Evolutionary conservation across 2,797 vertebrate species (phyloP).

Genomic region (Eurystomus glaucurus): DNA sequence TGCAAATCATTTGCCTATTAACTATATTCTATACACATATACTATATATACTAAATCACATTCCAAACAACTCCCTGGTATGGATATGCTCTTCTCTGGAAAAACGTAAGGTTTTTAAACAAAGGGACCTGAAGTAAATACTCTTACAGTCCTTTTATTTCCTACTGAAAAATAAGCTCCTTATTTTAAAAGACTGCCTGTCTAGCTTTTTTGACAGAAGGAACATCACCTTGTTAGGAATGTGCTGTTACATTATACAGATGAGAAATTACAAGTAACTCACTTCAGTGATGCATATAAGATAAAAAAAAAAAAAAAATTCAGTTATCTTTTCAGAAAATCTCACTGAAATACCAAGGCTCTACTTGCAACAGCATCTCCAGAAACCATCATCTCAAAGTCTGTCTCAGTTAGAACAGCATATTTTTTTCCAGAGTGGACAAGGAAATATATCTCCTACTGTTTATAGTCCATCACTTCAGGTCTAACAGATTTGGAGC

Average conservation of each 20-base stretch:
- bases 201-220: background rate
- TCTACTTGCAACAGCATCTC: background rate
- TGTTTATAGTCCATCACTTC: background rate
- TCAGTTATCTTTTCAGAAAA: background rate
- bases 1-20: background rate
- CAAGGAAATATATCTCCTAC: background rate
- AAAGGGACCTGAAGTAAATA: background rate
- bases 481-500: background rate
- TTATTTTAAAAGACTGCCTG: background rate
- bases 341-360: background rate
- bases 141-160: background rate
- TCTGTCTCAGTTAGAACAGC: background rate
- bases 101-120: background rate
- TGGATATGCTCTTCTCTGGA: background rate
- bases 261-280: background rate
- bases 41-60: background rate
- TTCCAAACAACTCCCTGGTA: background rate
- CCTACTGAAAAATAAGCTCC: background rate
- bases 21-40: background rate
- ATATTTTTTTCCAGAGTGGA: background rate
- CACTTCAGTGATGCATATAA: background rate
- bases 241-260: background rate
- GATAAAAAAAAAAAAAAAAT: background rate
- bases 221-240: background rate
- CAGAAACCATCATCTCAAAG: background rate